Conservation (phyloP, 2,888 invertebrate species). For the Hoplodrina blanda region DNA sequence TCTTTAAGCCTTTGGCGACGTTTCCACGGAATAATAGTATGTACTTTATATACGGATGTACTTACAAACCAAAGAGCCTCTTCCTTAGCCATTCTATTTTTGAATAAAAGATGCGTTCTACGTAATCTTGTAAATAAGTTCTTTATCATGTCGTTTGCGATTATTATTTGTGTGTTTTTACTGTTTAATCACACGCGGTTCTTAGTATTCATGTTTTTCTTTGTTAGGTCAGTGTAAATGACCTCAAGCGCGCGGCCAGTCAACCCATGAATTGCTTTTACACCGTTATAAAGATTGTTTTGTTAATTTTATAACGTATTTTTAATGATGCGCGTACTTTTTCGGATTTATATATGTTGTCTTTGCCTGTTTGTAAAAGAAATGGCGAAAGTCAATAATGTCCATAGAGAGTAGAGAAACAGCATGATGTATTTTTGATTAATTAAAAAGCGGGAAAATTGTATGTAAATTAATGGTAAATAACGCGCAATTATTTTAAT, state of each 20-base stretch:
- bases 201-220: conserved; percentile 65
- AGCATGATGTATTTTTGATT: neutral
- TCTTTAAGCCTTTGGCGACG: conserved; percentile 53
- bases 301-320: conserved; percentile 60
- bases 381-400: conserved; percentile 2
- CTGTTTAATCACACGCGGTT: conserved; percentile 60
- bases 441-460: conserved; percentile 17
- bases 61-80: conserved; percentile 23
- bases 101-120: conserved; percentile 61
- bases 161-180: conserved; percentile 59
- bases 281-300: conserved; percentile 76
- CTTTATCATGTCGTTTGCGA: conserved; percentile 52
- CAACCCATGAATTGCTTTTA: conserved; percentile 69
- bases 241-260: conserved; percentile 75
- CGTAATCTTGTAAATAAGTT: conserved; percentile 40
- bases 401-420: neutral
- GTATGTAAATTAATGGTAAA: neutral
- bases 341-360: conserved; percentile 27
- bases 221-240: conserved; percentile 78
- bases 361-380: conserved; percentile 26
- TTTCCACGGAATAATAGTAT: conserved; percentile 9
- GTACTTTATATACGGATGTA: neutral
- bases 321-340: conserved; percentile 43
- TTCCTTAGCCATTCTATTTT: conserved; percentile 68
- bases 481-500: conserved; percentile 8